Percentiles rank a stretch among this genome's conserved stretches.
Conservation (phyloP, 2,113 vertebrate species). For the Cephalopholis sonnerati region DNA sequence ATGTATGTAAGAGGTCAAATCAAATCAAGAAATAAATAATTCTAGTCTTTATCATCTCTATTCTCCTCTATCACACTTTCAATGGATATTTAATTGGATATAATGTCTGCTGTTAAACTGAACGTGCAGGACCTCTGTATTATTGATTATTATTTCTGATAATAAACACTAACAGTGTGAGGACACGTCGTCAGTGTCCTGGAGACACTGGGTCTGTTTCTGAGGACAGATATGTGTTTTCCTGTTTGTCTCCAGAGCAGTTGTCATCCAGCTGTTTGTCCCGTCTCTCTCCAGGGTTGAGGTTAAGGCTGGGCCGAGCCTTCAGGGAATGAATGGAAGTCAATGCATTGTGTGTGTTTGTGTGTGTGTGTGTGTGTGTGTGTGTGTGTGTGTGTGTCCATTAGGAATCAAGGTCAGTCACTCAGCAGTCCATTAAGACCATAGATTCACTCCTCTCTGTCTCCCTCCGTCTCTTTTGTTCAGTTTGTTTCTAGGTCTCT, state of each 20-base stretch:
- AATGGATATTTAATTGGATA: too few species aligned
- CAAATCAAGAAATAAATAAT: too few species aligned
- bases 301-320: constrained; percentile 41
- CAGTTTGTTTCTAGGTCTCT: constrained; percentile 48
- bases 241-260: constrained; percentile 1
- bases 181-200: background rate
- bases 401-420: constrained; percentile 76
- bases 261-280: constrained; percentile 38
- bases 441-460: constrained; percentile 33
- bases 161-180: background rate
- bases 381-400: constrained; percentile 49
- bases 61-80: too few species aligned
- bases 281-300: constrained; percentile 23
- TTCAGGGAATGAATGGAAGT: constrained; percentile 49
- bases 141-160: background rate
- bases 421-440: constrained; percentile 75
- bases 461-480: constrained; percentile 33
- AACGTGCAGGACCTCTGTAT: too few species aligned
- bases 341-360: constrained; percentile 34
- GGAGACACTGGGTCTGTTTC: background rate
- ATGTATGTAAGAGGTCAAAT: too few species aligned
- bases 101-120: too few species aligned
- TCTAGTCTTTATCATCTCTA: too few species aligned
- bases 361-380: constrained; percentile 39
- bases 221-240: background rate